Evolutionary conservation across 2,113 vertebrate genomes (phyloP).

Genomic region (Geococcyx californianus): DNA sequence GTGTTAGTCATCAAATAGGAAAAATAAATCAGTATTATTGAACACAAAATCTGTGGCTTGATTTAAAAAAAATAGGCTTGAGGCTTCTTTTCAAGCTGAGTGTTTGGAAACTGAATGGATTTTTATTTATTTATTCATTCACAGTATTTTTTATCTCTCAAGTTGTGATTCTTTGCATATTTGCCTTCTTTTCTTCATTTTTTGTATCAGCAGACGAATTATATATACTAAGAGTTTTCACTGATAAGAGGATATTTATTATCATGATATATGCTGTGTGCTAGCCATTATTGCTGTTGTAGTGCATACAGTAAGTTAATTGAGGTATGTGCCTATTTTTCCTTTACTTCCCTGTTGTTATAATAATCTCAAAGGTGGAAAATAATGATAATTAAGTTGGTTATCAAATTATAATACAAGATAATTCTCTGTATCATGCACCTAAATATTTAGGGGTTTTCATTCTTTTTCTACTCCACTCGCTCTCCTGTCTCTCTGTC

Average conservation of each 20-base stretch:
- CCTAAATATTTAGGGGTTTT: fast-evolving
- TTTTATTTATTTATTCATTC: not conserved
- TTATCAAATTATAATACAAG: not conserved
- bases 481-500: not conserved
- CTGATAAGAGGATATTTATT: not conserved
- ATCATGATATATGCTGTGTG: not conserved
- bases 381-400: not conserved
- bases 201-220: not conserved
- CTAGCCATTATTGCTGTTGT: not conserved
- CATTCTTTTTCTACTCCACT: not conserved
- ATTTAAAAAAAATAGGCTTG: not conserved
- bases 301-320: not conserved
- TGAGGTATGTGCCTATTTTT: not conserved
- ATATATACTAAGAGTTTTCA: not conserved
- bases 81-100: not conserved
- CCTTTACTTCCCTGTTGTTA: not conserved
- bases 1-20: not conserved
- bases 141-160: not conserved
- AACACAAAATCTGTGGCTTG: not conserved
- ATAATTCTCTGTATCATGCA: not conserved
- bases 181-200: not conserved
- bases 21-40: slow-evolving; percentile 35
- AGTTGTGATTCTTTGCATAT: not conserved
- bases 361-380: not conserved
- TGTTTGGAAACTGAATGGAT: not conserved